Base-by-base conservation (phyloP, 2,113 vertebrate species). In the Uropsilus gracilis region DNA sequence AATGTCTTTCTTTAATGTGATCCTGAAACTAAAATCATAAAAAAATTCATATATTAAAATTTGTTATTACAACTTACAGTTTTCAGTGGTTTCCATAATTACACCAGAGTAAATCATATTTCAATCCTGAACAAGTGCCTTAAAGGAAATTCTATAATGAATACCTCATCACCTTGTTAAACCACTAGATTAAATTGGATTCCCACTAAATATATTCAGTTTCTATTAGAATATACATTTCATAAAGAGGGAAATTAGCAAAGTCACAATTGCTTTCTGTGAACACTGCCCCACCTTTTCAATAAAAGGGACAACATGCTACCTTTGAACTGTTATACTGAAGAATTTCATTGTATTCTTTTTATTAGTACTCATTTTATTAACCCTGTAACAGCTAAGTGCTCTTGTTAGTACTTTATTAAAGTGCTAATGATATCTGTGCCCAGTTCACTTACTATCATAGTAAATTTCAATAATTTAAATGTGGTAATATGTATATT, bases 121-220 rank as follows among this genome's bases (percentile, higher is more conserved):
- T 94, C 76, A 80, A 87, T 89, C 86, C 26, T 89, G 11, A 91
- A 84, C 34, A 83, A 11, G 22, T 82, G 30, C 50, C 16, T 72
- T 90, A 84, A 42, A 76, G 39, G 64, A 32, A 85, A 84, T 39
- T 92, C 59, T 78, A 18, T 24, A 91, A 42, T 88, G 69, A 94
- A 96, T 53, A 69, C 5, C n/a, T 50, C 32, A 4, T 93, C n/a
- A 91, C 53, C 22, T 91, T 95, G n/a, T 95, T 89, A 94, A 96
- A 83, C 34, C 24, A 53, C 37, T 96, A 48, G 24, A 76, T 92
- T 89, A 63, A 75, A 72, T 7, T 88, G 1, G 42, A 84, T 83
- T 86, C 87, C 76, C 8, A 50, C 24, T 72, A 72, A 91, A 83
- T 86, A 44, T 90, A 81, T 17, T 82, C 11, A 57, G 18, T 90